phyloP scores from a whole-genome alignment of 2,113 vertebrate species.

The Laticauda laticaudata region DNA sequence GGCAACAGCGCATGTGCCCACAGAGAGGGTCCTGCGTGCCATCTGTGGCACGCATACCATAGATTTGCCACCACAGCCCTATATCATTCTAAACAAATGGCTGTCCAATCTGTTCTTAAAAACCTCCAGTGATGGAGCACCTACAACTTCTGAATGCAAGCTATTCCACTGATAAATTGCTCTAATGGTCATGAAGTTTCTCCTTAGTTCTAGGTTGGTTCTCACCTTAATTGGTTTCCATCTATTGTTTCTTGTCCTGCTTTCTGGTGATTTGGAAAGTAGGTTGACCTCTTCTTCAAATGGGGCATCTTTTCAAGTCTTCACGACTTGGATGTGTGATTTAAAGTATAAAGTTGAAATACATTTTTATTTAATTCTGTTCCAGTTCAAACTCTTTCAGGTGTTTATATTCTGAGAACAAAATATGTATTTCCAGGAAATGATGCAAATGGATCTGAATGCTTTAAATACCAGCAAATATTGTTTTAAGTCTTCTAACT shows the following conservation, averaged over 20 bases:
- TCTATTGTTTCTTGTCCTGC: not conserved
- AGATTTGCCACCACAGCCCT: too few relatives aligned
- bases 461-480: not conserved
- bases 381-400: conserved; percentile 1
- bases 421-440: conserved; percentile 3
- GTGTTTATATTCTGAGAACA: conserved; percentile 45
- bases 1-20: too few relatives aligned
- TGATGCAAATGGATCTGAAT: not conserved
- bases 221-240: not conserved
- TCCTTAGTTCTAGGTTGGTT: not conserved
- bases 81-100: not conserved
- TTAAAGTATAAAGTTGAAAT: conserved; percentile 9
- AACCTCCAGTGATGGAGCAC: not conserved
- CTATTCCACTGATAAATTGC: not conserved
- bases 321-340: not conserved
- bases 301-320: not conserved
- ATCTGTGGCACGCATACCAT: too few relatives aligned
- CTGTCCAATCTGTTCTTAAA: not conserved
- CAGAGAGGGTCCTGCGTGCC: too few relatives aligned
- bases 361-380: conserved; percentile 38
- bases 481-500: not conserved
- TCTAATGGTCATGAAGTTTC: not conserved
- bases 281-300: not conserved
- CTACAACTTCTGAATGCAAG: not conserved
- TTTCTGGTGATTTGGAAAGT: not conserved